phyloP scores from a whole-genome alignment of 1,140 invertebrate genomes.

The Amphibalanus amphitrite region DNA sequence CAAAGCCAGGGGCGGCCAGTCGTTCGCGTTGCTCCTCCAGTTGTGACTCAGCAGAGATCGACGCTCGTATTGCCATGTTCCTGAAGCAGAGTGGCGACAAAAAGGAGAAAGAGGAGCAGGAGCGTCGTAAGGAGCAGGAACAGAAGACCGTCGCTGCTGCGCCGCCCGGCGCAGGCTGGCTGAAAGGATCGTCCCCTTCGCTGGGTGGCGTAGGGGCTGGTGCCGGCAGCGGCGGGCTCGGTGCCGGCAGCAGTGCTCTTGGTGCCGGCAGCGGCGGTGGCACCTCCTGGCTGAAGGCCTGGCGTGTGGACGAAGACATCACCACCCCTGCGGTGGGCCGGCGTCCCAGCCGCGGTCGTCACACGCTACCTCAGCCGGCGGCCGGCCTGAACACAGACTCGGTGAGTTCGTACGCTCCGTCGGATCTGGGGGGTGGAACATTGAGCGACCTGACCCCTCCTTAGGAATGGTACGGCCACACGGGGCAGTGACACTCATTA shows the following conservation, averaged over 20 bases:
- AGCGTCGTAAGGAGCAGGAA: background rate
- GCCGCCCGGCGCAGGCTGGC: background rate
- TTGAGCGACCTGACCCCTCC: background rate
- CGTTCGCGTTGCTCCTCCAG: background rate
- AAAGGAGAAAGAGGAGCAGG: background rate
- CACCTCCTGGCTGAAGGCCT: background rate
- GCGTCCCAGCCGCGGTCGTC: background rate
- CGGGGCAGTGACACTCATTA: too few species aligned
- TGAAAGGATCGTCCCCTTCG: too few species aligned
- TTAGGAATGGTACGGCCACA: background rate
- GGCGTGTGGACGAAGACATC: background rate
- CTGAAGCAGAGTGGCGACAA: background rate
- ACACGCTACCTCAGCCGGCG: background rate
- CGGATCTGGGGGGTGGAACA: background rate
- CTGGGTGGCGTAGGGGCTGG: too few species aligned
- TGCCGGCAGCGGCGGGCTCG: background rate
- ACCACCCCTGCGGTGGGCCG: background rate
- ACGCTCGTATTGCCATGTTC: background rate
- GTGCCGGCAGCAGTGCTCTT: background rate
- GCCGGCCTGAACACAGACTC: background rate
- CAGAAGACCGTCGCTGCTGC: too few species aligned
- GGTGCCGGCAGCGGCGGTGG: background rate
- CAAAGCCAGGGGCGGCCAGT: too few species aligned
- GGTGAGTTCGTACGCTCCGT: constrained; percentile 2
- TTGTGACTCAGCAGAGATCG: background rate